Evolutionary conservation across 92 coral and sea anemone species (phyloP).

Genomic region (Blastomussa wellsi): DNA sequence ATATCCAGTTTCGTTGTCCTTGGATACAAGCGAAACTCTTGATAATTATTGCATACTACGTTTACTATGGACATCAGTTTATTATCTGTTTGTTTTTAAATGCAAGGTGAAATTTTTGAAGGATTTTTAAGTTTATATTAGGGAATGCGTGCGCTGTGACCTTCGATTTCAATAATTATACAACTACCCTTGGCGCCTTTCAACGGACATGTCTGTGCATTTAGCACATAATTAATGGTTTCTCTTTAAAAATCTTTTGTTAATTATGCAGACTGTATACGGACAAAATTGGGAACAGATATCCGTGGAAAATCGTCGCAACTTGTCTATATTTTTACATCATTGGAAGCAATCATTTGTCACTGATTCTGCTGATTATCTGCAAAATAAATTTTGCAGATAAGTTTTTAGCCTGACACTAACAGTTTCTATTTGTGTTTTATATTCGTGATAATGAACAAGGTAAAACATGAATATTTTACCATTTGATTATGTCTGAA

Average conservation of each 20-base stretch:
- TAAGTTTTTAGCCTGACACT: no score
- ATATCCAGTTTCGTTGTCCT: constrained; percentile 24
- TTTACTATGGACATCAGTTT: background rate
- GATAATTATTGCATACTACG: background rate
- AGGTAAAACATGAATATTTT: no score
- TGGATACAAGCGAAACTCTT: constrained; percentile 14
- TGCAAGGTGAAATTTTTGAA: background rate
- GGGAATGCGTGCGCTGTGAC: background rate
- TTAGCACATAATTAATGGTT: background rate
- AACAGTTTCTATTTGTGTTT: no score
- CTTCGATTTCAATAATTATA: background rate
- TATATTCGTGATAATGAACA: no score
- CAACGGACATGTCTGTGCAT: background rate
- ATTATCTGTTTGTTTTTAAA: background rate
- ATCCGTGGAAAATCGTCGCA: background rate
- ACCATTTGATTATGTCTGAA: no score
- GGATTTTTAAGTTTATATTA: background rate
- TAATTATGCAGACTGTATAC: background rate
- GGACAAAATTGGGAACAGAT: background rate
- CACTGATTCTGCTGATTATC: background rate
- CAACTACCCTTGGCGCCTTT: background rate
- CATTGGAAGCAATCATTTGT: background rate
- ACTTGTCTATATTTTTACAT: background rate
- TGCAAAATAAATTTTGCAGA: background rate
- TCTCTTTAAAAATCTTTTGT: background rate